A percentile compares a stretch with the other conserved stretches of the same genome.
Conservation (phyloP, 2,113 vertebrate species). For the Triplophysa dalaica region DNA sequence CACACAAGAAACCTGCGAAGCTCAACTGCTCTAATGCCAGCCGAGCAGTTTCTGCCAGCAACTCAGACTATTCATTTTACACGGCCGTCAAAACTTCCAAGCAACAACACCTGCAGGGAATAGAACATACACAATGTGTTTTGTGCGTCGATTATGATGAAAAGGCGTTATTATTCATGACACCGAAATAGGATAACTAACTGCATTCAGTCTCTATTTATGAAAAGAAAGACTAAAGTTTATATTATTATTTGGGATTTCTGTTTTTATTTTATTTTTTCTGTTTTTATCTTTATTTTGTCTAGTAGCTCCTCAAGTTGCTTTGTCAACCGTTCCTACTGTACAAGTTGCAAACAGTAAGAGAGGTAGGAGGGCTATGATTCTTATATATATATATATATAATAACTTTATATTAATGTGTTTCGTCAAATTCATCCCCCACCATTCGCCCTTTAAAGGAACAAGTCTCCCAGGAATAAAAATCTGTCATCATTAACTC, state of each 20-base stretch:
- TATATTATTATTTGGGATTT: slow-evolving; percentile 20
- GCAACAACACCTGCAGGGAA: slow-evolving; percentile 10
- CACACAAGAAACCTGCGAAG: slow-evolving; percentile 29
- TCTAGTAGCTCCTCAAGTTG: slow-evolving; percentile 92
- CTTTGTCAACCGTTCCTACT: slow-evolving; percentile 91
- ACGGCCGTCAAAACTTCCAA: slow-evolving; percentile 17
- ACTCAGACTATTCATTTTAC: slow-evolving; percentile 12
- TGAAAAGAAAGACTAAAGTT: background rate
- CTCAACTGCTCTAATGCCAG: slow-evolving; percentile 27
- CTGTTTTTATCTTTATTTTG: slow-evolving; percentile 72
- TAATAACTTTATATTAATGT: slow-evolving; percentile 2
- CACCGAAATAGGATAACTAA: slow-evolving; percentile 1
- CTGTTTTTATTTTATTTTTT: slow-evolving; percentile 56
- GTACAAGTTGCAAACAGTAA: slow-evolving; percentile 96
- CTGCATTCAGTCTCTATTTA: too few relatives aligned
- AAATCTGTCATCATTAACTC: too few relatives aligned
- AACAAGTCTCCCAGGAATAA: too few relatives aligned
- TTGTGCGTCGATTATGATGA: background rate
- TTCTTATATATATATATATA: slow-evolving; percentile 72
- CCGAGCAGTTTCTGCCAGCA: slow-evolving; percentile 35
- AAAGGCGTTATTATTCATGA: background rate
- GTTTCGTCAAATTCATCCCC: slow-evolving; percentile 35
- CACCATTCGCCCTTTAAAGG: background rate
- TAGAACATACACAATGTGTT: background rate
- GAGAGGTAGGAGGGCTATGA: slow-evolving; percentile 92